Evolutionary conservation across 2,888 invertebrate species (phyloP), one percentile per base, ranked within the genome.

Genomic region (Amphipoea lucens): DNA sequence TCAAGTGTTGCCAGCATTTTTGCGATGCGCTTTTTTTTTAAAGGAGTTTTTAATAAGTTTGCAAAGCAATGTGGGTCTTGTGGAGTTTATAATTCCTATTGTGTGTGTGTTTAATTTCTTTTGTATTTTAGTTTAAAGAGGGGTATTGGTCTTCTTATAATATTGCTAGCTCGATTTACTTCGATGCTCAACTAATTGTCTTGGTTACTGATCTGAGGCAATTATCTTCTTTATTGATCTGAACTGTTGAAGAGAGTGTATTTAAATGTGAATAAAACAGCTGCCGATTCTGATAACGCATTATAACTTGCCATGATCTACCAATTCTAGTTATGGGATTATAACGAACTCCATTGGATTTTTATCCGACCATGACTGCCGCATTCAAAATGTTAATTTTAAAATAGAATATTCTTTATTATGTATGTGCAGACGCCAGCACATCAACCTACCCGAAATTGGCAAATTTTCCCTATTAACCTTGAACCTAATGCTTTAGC

Each of bases 1-100:
- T 89, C 89, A 91, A 91, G 92, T 91, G 88, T 86, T 84, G 82
- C 79, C 62, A 76, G 83, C 29, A 65, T 79, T 86, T 87, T 82
- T 45, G 78, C 79, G 69, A 65, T 48, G 76, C 60, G 65, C 40
- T 87, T 71, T 79, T 79, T 48, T 63, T 73, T 40, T 48, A 11
- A 73, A 83, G 65, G 7, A 66, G 40, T 40, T 78, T 86, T 78
- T 87, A 75, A 73, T 87, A 78, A 17, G 67, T 73, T 67, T 66
- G 69, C 45, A 29, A 29, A 73, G 60, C 62, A 36, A 54, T 77
- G 72, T 63, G 60, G 67, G 60, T 67, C 3, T 83, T 69, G 40
- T 77, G 48, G 63, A 71, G 65, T 72, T 84, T 68, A 74, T 84
- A 57, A 60, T 73, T 76, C 54, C 29, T 65, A 40, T 87, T 87